These are phyloP conservation scores for Labeo calbasu DNA, from an alignment of 2,797 vertebrate species.

Conservation along the genomic window DNA sequence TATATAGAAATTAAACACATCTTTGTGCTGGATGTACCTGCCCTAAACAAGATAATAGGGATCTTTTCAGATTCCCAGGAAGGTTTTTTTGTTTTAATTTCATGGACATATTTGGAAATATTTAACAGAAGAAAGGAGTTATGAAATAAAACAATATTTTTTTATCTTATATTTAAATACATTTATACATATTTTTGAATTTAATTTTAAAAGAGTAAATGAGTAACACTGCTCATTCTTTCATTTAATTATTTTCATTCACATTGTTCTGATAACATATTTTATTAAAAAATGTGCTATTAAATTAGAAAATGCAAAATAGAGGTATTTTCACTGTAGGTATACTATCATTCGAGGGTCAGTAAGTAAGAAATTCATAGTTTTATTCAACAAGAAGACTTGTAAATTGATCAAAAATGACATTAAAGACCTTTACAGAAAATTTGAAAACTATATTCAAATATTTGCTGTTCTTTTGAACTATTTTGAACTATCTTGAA, in stretches of 20 bases:
- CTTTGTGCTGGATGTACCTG: background rate
- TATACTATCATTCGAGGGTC: background rate
- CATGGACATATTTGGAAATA: no score
- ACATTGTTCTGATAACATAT: background rate
- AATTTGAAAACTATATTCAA: background rate
- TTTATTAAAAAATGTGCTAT: background rate
- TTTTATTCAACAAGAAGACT: background rate
- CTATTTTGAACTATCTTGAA: no score
- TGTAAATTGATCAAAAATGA: background rate
- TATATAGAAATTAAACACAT: background rate
- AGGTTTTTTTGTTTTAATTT: background rate
- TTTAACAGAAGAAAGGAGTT: no score
- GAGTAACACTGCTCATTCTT: background rate
- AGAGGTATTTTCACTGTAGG: background rate
- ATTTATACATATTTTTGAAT: background rate
- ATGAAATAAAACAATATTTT: background rate
- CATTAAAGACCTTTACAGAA: background rate
- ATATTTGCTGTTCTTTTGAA: no score
- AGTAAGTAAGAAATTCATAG: background rate
- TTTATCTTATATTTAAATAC: background rate
- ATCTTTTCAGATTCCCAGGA: background rate
- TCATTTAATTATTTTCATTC: background rate
- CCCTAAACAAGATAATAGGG: background rate
- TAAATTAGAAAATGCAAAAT: background rate
- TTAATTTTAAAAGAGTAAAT: background rate